phyloP scores from a whole-genome alignment of 2,113 vertebrate genomes.

The Callospermophilus lateralis region DNA sequence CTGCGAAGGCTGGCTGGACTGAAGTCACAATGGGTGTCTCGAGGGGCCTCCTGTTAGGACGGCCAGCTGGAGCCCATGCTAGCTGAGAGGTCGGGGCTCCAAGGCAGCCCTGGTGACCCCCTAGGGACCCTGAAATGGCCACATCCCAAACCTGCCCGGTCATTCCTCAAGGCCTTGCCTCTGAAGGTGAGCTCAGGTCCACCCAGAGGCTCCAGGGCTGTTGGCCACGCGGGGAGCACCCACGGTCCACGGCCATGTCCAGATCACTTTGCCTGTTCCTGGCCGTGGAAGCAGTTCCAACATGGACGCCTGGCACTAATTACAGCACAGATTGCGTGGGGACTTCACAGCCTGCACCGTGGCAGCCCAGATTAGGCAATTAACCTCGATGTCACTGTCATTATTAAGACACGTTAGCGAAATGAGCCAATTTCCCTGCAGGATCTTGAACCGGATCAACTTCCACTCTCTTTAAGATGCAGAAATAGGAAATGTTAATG shows the following conservation, averaged over 20 bases:
- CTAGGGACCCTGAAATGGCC: neutral
- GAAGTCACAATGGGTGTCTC: neutral
- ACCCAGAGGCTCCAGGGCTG: fast-evolving
- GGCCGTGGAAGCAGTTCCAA: slow-evolving; percentile 82
- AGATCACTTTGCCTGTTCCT: slow-evolving; percentile 14
- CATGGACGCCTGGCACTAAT: slow-evolving; percentile 90
- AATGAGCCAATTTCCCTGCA: slow-evolving; percentile 99
- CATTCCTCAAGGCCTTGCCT: too few relatives aligned
- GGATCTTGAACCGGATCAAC: slow-evolving; percentile 94
- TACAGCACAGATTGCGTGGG: slow-evolving; percentile 95
- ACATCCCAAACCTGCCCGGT: neutral
- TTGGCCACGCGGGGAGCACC: fast-evolving
- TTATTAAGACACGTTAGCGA: slow-evolving; percentile 99
- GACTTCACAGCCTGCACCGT: slow-evolving; percentile 92
- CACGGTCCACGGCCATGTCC: neutral
- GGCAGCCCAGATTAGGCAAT: slow-evolving; percentile 99
- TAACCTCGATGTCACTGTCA: slow-evolving; percentile 99
- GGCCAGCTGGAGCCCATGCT: neutral
- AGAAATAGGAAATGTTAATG: slow-evolving; percentile 93
- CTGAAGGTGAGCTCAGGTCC: neutral
- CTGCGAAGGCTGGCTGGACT: neutral
- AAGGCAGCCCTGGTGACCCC: neutral
- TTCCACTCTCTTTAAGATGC: slow-evolving; percentile 92
- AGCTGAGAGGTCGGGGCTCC: neutral
- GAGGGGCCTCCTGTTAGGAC: neutral